Evolutionary conservation across 2,797 vertebrate genomes (phyloP), one percentile per base, ranked within the genome.

Genomic region (Phataginus tetradactyla): DNA sequence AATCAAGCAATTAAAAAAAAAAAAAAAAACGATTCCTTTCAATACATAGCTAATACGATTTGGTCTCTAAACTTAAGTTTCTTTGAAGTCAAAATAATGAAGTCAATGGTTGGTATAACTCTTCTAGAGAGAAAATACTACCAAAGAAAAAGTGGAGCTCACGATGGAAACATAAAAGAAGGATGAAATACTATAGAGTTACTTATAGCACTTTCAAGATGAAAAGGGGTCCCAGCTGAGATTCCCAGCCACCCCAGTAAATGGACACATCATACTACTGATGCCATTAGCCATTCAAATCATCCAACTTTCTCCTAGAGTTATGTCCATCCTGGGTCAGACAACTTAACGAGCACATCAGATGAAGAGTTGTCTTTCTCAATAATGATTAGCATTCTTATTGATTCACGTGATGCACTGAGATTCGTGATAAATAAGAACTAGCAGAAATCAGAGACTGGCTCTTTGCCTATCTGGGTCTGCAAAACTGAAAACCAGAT

Each of bases 301-400:
- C 53, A n/a, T 61, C 15, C 23, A 93, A 64, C 7, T 91, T 55
- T 32, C 37, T 63, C 25, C 8, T 87, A 89, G 45, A 87, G 83
- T 86, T 87, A 57, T 63, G 34, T 79, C 17, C 57, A 42, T 6
- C 66, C 20, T 90, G 23, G 49, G 14, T 49, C 42, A 69, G 29
- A 75, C 59, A 85, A 5, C 11, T 85, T 64, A 74, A 83, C 71
- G 49, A 88, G n/a, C 4, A 23, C 29, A 92, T 83, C 25, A 61
- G 32, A 96, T 90, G 94, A 86, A 94, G 25, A 84, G 55, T 25
- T 92, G 11, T 39, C 64, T 84, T 97, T 96, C 66, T 87, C 80
- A 92, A 57, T 95, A 91, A 80, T 21, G 29, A 93, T 77, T 74
- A 63, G 25, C 25, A n/a, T 72, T 93, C 45, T 17, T 13, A 14